These are phyloP conservation scores for Myxocyprinus asiaticus DNA, from an alignment of 2,113 vertebrate genomes.

Conservation along the genomic window DNA sequence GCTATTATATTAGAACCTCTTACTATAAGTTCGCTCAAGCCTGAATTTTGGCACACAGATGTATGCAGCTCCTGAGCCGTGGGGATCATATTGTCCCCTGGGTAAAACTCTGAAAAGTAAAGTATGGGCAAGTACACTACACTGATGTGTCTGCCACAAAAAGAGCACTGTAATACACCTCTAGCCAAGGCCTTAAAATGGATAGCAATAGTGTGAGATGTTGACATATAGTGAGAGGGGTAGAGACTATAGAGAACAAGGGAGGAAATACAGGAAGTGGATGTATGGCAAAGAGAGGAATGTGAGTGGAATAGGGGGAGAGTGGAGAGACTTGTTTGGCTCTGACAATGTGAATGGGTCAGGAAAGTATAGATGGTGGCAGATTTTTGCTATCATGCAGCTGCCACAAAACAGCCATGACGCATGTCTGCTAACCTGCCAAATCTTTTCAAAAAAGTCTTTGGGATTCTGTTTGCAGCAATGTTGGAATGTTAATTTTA, in stretches of 20 bases:
- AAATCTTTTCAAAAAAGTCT: conserved; percentile 22
- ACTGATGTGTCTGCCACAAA: background rate
- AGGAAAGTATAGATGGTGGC: background rate
- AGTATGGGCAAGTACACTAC: conserved; percentile 30
- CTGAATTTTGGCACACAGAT: conserved; percentile 8
- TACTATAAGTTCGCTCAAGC: background rate
- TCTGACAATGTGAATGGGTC: conserved; percentile 17
- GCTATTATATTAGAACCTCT: conserved; percentile 7
- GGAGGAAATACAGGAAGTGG: conserved; percentile 21
- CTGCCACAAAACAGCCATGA: background rate
- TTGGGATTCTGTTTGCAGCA: background rate
- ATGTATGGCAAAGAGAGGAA: conserved; percentile 21
- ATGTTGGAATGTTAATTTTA: background rate
- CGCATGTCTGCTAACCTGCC: background rate
- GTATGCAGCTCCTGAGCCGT: conserved; percentile 11
- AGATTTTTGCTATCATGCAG: background rate
- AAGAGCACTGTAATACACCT: background rate
- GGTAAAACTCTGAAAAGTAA: conserved; percentile 27
- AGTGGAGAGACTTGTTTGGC: conserved; percentile 22
- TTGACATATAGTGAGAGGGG: conserved; percentile 17
- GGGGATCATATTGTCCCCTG: conserved; percentile 15
- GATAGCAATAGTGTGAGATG: conserved; percentile 8
- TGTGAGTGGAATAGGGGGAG: conserved; percentile 45
- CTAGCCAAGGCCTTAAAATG: background rate
- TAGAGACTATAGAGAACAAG: conserved; percentile 16